Conservation (phyloP, 1,140 invertebrate genomes). For the Latrodectus geometricus region DNA sequence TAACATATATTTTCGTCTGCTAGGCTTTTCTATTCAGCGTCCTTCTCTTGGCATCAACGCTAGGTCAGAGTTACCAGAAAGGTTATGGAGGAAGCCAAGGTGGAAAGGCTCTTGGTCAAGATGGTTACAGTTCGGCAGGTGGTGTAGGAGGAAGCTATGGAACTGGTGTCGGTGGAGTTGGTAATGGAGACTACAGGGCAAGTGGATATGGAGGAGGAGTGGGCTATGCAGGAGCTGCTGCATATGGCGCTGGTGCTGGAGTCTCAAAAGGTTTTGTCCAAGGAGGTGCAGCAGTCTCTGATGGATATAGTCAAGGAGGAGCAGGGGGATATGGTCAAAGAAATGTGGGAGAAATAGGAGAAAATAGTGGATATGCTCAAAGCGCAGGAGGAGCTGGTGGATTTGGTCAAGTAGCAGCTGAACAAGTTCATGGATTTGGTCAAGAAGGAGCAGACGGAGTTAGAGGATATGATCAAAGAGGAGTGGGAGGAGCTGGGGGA, state of each 20-base stretch:
- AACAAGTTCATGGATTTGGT: background rate
- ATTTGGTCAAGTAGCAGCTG: background rate
- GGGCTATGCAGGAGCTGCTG: constrained; percentile 15
- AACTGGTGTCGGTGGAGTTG: background rate
- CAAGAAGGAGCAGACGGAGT: background rate
- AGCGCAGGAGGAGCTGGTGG: background rate
- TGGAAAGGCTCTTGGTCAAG: background rate
- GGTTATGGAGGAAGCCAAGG: constrained; percentile 23
- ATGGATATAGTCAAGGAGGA: background rate
- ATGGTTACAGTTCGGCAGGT: background rate
- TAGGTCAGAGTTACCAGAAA: constrained; percentile 29
- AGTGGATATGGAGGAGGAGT: constrained; percentile 23
- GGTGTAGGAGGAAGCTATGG: constrained; percentile 6
- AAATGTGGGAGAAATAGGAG: background rate
- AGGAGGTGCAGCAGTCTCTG: too few relatives aligned
- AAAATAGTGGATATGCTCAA: background rate
- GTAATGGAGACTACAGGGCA: constrained; percentile 2
- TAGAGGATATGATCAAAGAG: background rate
- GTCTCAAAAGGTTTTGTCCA: too few relatives aligned
- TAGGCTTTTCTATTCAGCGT: constrained; percentile 39
- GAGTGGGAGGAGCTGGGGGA: constrained; percentile 15
- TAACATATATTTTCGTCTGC: background rate
- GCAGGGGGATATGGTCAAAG: background rate
- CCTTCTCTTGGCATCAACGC: constrained; percentile 24
- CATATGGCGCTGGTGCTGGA: constrained; percentile 7